Conservation (phyloP, 2,797 vertebrate genomes). For the Selene dorsalis region DNA sequence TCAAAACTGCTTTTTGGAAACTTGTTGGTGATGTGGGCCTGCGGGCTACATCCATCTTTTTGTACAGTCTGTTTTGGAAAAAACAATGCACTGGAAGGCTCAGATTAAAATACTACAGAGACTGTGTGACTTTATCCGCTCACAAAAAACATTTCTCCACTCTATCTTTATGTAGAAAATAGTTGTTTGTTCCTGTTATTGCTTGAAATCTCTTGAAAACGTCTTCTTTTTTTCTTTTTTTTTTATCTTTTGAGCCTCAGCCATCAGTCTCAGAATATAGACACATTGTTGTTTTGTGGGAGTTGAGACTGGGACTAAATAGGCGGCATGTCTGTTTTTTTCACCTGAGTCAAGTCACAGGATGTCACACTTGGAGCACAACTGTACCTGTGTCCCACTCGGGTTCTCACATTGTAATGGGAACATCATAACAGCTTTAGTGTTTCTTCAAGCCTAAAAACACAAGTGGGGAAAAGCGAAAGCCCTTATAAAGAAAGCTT, state of each 20-base stretch:
- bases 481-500: background rate
- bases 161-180: no score
- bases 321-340: background rate
- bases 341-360: background rate
- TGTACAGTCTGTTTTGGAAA: no score
- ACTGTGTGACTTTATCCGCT: no score
- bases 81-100: no score
- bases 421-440: conserved; percentile 39
- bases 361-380: conserved; percentile 14
- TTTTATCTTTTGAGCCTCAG: background rate
- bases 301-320: background rate
- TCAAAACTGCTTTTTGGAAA: no score
- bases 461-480: conserved; percentile 19
- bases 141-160: no score
- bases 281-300: background rate
- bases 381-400: conserved; percentile 10
- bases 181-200: no score
- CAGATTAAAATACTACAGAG: no score
- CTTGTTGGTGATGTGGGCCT: no score
- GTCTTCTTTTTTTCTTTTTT: no score
- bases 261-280: background rate
- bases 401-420: conserved; percentile 28
- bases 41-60: no score
- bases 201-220: no score
- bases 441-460: conserved; percentile 32